A percentile compares a stretch with the other conserved stretches of the same genome.
Evolutionary conservation across 2,888 invertebrate genomes (phyloP).

Genomic region (Lampropteryx suffumata): DNA sequence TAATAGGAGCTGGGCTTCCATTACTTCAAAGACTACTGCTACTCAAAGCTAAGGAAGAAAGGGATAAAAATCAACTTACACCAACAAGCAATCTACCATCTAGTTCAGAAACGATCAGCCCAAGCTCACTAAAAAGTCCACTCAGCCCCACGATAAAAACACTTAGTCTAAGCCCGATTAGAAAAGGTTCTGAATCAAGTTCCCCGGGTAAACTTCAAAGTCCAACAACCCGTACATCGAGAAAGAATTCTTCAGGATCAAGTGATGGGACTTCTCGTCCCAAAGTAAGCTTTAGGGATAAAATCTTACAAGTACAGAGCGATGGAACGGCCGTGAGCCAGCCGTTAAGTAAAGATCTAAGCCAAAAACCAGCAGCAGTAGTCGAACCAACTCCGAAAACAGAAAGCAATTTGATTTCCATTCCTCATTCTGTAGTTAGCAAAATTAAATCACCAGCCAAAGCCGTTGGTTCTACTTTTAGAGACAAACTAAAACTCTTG

Average conservation of each 20-base stretch:
- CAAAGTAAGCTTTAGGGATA: conserved; percentile 85
- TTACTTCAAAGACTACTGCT: conserved; percentile 88
- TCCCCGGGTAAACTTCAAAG: conserved; percentile 78
- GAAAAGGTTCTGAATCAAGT: conserved; percentile 76
- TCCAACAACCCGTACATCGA: conserved; percentile 71
- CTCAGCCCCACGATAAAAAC: conserved; percentile 77
- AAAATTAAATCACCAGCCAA: conserved; percentile 80
- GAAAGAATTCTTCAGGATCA: conserved; percentile 76
- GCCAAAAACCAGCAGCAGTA: conserved; percentile 71
- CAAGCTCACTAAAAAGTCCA: conserved; percentile 77
- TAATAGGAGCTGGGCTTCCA: conserved; percentile 87
- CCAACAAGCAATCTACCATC: conserved; percentile 76
- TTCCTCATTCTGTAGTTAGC: conserved; percentile 78
- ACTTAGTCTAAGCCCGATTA: conserved; percentile 75
- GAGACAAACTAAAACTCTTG: conserved; percentile 76
- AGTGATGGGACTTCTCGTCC: conserved; percentile 73
- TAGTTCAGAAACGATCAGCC: conserved; percentile 78
- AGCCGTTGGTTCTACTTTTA: conserved; percentile 72
- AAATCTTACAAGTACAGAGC: conserved; percentile 82
- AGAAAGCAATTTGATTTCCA: conserved; percentile 73
- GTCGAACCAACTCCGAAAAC: conserved; percentile 75
- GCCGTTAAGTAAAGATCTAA: conserved; percentile 67
- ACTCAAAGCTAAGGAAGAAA: conserved; percentile 89
- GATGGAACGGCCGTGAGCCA: conserved; percentile 76
- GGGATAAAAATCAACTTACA: conserved; percentile 75